These are phyloP conservation scores for Mycetomoellerius zeteki DNA, from an alignment of 1,140 invertebrate species.

Conservation along the genomic window DNA sequence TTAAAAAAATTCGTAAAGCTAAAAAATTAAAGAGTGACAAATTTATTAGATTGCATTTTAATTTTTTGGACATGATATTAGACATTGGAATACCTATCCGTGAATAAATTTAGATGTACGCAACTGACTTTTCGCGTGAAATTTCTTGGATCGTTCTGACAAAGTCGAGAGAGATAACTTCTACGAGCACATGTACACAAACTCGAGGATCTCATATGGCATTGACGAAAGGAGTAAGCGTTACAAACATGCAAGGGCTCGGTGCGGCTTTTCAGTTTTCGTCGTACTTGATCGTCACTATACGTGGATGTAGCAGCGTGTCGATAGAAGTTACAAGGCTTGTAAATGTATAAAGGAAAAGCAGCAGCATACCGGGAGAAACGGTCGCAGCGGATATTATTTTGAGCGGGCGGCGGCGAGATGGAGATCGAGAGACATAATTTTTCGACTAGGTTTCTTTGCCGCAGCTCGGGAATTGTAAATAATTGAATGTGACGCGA, in stretches of 20 bases:
- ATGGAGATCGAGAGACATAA: not conserved
- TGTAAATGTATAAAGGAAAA: conserved; percentile 66
- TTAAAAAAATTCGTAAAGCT: not conserved
- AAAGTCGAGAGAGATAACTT: not conserved
- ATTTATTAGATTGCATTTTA: not conserved
- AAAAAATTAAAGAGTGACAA: not conserved
- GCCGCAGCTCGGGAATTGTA: conserved; percentile 35
- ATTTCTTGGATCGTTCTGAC: not conserved
- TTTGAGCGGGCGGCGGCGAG: not conserved
- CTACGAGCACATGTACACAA: not conserved
- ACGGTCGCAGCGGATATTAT: conserved; percentile 31
- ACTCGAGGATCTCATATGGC: conserved; percentile 43
- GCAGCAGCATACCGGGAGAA: conserved; percentile 15
- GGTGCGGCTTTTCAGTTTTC: conserved; percentile 70
- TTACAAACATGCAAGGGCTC: not conserved
- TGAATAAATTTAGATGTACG: not conserved
- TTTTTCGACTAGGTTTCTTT: conserved; percentile 30
- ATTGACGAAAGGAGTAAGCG: conserved; percentile 4
- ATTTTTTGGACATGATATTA: not conserved
- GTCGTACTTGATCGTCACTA: not conserved
- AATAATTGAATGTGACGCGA: conserved; percentile 59
- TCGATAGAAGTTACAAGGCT: conserved; percentile 43
- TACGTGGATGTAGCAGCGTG: conserved; percentile 15
- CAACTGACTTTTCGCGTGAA: not conserved
- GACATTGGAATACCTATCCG: too few relatives aligned